phyloP scores from a whole-genome alignment of 2,113 vertebrate species.

The Helogale parvula region DNA sequence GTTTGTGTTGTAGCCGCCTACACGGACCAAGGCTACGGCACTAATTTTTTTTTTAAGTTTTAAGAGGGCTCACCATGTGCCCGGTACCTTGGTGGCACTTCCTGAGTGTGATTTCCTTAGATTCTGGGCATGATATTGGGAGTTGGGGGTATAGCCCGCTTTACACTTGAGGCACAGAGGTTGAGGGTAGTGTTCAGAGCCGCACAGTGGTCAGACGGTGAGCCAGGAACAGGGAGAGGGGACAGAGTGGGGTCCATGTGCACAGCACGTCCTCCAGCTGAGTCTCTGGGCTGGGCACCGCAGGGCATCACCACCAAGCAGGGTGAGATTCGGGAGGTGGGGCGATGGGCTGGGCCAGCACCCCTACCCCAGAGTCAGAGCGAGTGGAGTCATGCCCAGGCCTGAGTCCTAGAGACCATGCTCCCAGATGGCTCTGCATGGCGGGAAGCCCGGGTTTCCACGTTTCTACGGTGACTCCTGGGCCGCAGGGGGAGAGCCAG shows the following conservation, averaged over 20 bases:
- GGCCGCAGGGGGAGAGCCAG: background rate
- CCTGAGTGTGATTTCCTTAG: background rate
- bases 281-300: background rate
- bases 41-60: background rate
- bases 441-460: accelerated
- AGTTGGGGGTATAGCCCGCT: accelerated
- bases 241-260: no score
- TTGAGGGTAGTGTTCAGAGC: accelerated
- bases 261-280: accelerated
- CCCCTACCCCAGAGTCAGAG: background rate
- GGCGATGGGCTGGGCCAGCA: accelerated
- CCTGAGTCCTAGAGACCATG: background rate
- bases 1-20: no score
- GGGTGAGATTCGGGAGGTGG: background rate
- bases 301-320: background rate
- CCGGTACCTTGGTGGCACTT: background rate
- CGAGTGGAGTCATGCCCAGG: background rate
- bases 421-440: accelerated
- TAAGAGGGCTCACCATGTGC: background rate
- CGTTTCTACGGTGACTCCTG: background rate
- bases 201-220: accelerated
- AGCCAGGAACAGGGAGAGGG: background rate
- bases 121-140: background rate
- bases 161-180: background rate
- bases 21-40: background rate